These are phyloP conservation scores for Oikopleura vanhoeffeni DNA, from an alignment of 23 tunicate species.

Conservation along the genomic window DNA sequence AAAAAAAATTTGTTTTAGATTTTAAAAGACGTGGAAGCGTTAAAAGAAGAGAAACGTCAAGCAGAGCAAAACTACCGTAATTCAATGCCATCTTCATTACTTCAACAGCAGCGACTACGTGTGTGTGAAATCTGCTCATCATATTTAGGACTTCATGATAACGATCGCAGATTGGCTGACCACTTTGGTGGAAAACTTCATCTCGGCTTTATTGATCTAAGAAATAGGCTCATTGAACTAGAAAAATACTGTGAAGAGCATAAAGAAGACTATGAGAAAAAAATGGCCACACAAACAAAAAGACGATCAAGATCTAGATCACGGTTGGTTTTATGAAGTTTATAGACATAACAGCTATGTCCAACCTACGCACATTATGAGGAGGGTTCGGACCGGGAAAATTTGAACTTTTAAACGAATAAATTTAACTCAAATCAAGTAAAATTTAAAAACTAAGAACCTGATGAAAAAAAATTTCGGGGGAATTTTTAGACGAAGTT, in stretches of 20 bases:
- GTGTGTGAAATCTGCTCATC: conserved; percentile 96
- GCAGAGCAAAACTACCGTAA: conserved; percentile 87
- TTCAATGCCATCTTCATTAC: conserved; percentile 91
- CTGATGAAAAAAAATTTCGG: no score
- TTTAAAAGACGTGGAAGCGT: conserved; percentile 52
- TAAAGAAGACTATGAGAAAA: conserved; percentile 19
- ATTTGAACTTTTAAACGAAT: no score
- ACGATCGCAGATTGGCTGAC: conserved; percentile 82
- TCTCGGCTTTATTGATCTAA: conserved; percentile 60
- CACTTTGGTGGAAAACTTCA: conserved; percentile 95
- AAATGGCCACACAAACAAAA: no score
- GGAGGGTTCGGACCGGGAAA: no score
- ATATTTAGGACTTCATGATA: conserved; percentile 78
- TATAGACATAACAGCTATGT: no score
- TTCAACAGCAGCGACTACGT: conserved; percentile 73
- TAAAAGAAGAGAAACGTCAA: conserved; percentile 35
- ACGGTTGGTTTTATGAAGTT: no score
- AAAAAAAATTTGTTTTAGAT: neutral
- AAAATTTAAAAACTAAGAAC: no score
- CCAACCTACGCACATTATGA: no score
- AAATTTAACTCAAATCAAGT: no score
- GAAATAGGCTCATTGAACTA: conserved; percentile 30
- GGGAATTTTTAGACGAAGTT: no score
- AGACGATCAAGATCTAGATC: neutral
- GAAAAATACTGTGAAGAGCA: conserved; percentile 17